phyloP scores from a whole-genome alignment of 2,113 vertebrate species.

The Octodon degus region DNA sequence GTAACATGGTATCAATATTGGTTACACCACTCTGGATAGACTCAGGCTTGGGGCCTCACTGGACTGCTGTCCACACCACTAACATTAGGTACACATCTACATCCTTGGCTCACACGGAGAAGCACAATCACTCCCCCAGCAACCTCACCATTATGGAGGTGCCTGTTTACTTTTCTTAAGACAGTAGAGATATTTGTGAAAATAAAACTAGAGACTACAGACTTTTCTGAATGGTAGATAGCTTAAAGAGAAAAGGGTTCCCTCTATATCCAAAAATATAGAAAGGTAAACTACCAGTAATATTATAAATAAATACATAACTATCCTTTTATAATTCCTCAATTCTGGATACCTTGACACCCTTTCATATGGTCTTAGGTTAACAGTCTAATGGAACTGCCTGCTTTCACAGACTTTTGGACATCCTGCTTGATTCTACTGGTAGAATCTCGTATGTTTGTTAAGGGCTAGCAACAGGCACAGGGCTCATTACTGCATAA shows the following conservation, averaged over 20 bases:
- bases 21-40: too few relatives aligned
- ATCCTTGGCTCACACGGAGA: too few relatives aligned
- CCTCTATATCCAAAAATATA: not conserved
- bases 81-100: too few relatives aligned
- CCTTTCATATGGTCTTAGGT: not conserved
- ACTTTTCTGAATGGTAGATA: not conserved
- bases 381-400: not conserved
- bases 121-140: too few relatives aligned
- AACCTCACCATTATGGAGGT: too few relatives aligned
- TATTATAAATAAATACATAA: not conserved
- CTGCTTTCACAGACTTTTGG: not conserved
- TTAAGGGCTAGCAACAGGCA: not conserved
- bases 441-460: not conserved
- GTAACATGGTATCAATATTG: too few relatives aligned
- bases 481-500: rapidly evolving
- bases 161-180: too few relatives aligned
- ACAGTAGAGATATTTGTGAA: too few relatives aligned
- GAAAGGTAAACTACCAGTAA: not conserved
- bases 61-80: too few relatives aligned
- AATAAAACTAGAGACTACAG: not conserved
- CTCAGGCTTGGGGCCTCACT: too few relatives aligned
- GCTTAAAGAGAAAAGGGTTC: not conserved
- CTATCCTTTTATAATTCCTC: not conserved
- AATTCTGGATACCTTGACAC: not conserved
- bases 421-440: not conserved